Percentiles rank a stretch among this genome's conserved stretches.
These are phyloP conservation scores for Ryuthela nishihirai DNA, from an alignment of 2,888 invertebrate species.

Conservation along the genomic window DNA sequence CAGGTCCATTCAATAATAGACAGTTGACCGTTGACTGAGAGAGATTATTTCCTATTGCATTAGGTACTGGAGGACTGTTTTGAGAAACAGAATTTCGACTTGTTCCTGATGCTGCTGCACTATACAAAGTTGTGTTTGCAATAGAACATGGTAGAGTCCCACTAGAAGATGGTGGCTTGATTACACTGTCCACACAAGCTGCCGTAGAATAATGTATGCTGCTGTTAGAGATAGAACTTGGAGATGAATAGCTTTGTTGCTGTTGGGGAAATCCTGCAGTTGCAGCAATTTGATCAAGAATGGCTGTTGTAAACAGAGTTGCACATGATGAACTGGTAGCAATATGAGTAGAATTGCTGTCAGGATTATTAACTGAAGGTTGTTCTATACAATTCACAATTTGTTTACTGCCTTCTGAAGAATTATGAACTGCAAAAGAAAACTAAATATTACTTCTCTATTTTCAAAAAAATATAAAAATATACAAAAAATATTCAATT, in stretches of 20 bases:
- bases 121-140: constrained; percentile 20
- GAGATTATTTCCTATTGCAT: constrained; percentile 31
- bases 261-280: constrained; percentile 15
- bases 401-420: no score
- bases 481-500: no score
- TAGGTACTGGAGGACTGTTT: constrained; percentile 24
- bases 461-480: no score
- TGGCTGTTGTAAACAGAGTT: constrained; percentile 24
- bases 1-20: constrained; percentile 55
- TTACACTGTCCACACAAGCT: constrained; percentile 33
- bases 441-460: no score
- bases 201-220: constrained; percentile 27
- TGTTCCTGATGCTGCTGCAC: constrained; percentile 29
- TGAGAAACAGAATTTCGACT: constrained; percentile 4
- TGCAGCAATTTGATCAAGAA: constrained; percentile 32
- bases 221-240: constrained; percentile 26
- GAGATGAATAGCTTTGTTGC: constrained; percentile 15
- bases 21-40: constrained; percentile 39
- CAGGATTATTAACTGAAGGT: no score
- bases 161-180: constrained; percentile 13
- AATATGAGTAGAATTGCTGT: no score
- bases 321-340: not conserved
- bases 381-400: no score
- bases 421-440: no score
- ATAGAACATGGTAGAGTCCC: constrained; percentile 10